These are phyloP conservation scores for Petrocephalus microphthalmus DNA, from an alignment of 2,113 vertebrate genomes.

Conservation along the genomic window DNA sequence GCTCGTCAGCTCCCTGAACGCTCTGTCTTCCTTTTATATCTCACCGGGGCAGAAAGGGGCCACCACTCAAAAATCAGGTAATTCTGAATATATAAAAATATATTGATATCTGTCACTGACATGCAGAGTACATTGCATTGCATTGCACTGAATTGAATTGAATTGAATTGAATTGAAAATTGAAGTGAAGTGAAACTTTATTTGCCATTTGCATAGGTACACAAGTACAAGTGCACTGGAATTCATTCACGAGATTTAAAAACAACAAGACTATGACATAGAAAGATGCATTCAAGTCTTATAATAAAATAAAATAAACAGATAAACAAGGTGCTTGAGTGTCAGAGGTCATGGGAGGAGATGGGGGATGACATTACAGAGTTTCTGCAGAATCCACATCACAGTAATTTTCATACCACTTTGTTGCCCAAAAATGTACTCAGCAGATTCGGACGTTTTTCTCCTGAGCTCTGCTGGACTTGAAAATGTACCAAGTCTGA, in stretches of 20 bases:
- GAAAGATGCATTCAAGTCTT: background rate
- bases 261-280: background rate
- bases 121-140: background rate
- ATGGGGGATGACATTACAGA: background rate
- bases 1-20: constrained; percentile 87
- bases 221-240: background rate
- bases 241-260: background rate
- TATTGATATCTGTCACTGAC: background rate
- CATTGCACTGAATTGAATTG: background rate
- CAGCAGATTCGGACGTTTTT: constrained; percentile 4
- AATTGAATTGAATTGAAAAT: background rate
- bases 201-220: background rate
- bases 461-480: background rate
- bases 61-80: constrained; percentile 64
- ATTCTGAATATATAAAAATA: background rate
- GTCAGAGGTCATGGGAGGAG: background rate
- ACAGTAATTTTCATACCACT: constrained; percentile 4
- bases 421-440: background rate
- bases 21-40: constrained; percentile 84
- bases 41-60: constrained; percentile 64
- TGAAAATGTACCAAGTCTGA: constrained; percentile 9
- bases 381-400: background rate
- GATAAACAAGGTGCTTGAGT: background rate
- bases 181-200: background rate
- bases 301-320: background rate